Conservation (phyloP, 2,797 vertebrate genomes). For the Gymnothorax reevesii region DNA sequence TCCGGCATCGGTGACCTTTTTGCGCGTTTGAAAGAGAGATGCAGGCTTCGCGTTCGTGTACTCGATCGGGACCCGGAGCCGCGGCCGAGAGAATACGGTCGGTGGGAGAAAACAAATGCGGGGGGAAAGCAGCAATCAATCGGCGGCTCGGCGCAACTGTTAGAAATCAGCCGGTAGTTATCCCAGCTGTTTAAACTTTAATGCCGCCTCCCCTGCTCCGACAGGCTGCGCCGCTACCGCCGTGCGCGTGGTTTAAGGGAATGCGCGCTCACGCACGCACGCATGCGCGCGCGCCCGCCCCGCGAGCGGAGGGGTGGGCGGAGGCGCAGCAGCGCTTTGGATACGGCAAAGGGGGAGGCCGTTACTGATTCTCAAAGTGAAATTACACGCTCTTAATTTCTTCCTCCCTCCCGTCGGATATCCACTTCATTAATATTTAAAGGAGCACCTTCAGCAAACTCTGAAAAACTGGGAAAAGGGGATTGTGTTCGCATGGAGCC, state of each 20-base stretch:
- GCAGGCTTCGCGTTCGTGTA: conserved; percentile 29
- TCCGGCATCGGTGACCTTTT: conserved; percentile 53
- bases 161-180: conserved; percentile 55
- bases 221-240: conserved; percentile 37
- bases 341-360: conserved; percentile 22
- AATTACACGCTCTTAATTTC: conserved; percentile 62
- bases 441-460: conserved; percentile 65
- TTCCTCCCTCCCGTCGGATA: conserved; percentile 48
- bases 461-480: conserved; percentile 55
- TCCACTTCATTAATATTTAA: conserved; percentile 72
- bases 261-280: not conserved
- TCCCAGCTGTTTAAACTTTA: conserved; percentile 60
- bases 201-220: conserved; percentile 48
- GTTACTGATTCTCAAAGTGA: conserved; percentile 44
- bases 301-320: not conserved
- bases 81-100: conserved; percentile 32
- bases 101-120: conserved; percentile 45
- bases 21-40: conserved; percentile 38
- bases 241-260: conserved; percentile 27
- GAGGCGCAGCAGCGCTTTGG: not conserved
- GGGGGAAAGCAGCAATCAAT: conserved; percentile 48
- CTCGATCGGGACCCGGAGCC: conserved; percentile 35
- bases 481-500: conserved; percentile 70
- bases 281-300: not conserved
- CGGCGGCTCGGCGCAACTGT: conserved; percentile 48